Evolutionary conservation across 2,113 vertebrate species (phyloP), one percentile per base, ranked within the genome.

Genomic region (Rhinoptilus africanus): DNA sequence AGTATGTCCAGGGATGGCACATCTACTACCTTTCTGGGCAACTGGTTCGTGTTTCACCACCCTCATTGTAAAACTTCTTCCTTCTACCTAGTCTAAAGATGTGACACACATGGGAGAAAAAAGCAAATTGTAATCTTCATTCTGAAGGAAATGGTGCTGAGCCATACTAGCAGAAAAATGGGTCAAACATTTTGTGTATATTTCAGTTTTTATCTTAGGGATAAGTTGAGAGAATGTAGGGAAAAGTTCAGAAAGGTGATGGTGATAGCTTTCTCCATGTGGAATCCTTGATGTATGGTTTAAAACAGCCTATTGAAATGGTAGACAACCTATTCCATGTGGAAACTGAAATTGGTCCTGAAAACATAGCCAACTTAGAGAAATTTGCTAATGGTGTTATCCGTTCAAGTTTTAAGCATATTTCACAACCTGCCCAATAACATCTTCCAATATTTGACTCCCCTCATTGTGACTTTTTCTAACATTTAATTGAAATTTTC

Each of bases 51-150:
- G 35, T 73, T 41, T 73, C 13, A 16, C 35, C 50, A 54, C 37
- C 21, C 11, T 43, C 22, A 74, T 26, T 34, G 21, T 43, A 74
- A 74, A 41, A 72, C 21, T 4, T 27, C 27, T 72, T 53, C 24
- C 13, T 56, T 66, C 6, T 17, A 35, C 56, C 28, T 41, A 41
- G 8, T 23, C 34, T 35, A 53, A 81, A 53, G 41, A 66, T 45
- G 6, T 34, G 23, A 32, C 37, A 6, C 6, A 30, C 6, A 3
- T 27, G 9, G 5, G 5, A 4, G 2, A 6, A 48, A 48, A 67
- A 82, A n/a, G 1, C 15, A 54, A 78, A 37, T 4, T 53, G 1
- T 11, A 57, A 34, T 82, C 23, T 53, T 88, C 4, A 28, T 88
- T 71, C 24, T 83, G 21, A 86, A 54, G 12, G 14, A 59, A 47